Evolutionary conservation across 2,797 vertebrate species (phyloP).

Genomic region (Sebastes steindachneri): DNA sequence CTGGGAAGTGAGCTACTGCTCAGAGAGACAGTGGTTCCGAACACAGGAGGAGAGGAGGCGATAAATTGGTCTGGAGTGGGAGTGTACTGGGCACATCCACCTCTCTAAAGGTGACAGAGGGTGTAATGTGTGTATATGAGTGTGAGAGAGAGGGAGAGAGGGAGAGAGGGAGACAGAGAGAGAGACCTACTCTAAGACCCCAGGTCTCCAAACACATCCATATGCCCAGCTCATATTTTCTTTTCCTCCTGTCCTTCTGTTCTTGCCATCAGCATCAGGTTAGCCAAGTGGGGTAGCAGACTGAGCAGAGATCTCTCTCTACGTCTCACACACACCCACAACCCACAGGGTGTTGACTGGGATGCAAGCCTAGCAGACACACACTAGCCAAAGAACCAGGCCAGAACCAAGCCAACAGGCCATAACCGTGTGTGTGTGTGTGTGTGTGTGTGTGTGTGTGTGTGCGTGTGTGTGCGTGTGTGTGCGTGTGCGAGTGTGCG

Average conservation of each 20-base stretch:
- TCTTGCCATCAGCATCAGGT: slow-evolving; percentile 50
- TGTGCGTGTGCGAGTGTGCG: background rate
- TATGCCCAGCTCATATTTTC: slow-evolving; percentile 38
- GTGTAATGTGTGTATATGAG: slow-evolving; percentile 5
- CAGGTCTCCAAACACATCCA: slow-evolving; percentile 21
- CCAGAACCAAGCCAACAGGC: slow-evolving; percentile 45
- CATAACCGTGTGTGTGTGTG: slow-evolving; percentile 9
- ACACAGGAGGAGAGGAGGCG: slow-evolving; percentile 20
- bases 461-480: background rate
- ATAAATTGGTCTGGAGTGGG: slow-evolving; percentile 34
- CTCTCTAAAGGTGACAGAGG: slow-evolving; percentile 30
- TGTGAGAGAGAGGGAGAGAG: background rate
- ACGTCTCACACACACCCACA: background rate
- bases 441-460: background rate
- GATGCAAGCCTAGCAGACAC: slow-evolving; percentile 55
- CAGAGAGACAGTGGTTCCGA: slow-evolving; percentile 19
- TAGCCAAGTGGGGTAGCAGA: slow-evolving; percentile 44
- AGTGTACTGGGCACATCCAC: slow-evolving; percentile 26
- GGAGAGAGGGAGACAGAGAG: background rate
- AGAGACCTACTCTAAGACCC: slow-evolving; percentile 8
- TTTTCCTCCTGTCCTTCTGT: slow-evolving; percentile 12
- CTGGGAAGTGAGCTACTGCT: slow-evolving; percentile 59
- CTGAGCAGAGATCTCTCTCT: slow-evolving; percentile 33
- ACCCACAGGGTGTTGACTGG: slow-evolving; percentile 43
- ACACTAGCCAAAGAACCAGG: slow-evolving; percentile 52